Conservation (phyloP, 2,113 vertebrate species). For the Empidonax alnorum region DNA sequence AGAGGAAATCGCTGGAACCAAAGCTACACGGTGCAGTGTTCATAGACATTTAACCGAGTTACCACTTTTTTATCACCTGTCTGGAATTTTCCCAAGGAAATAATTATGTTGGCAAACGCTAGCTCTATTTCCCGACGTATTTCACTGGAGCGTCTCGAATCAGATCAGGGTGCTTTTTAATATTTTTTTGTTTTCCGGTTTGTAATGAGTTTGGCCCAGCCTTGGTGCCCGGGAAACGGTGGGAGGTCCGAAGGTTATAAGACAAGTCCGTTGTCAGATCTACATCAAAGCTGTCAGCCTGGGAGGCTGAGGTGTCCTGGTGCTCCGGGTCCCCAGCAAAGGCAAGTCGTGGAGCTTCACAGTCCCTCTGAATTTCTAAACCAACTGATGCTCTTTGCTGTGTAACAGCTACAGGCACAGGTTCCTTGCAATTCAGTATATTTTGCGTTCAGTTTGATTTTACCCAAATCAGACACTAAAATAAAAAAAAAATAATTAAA, state of each 20-base stretch:
- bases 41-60: neutral
- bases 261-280: neutral
- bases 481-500: too few species aligned
- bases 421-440: neutral
- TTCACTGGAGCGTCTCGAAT: neutral
- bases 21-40: neutral
- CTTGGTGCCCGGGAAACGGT: neutral
- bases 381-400: neutral
- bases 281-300: neutral
- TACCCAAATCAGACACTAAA: neutral
- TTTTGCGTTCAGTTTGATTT: neutral
- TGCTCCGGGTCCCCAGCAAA: neutral
- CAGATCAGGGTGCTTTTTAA: accelerated
- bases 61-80: neutral
- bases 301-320: neutral
- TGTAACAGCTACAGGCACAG: neutral
- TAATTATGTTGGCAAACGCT: neutral
- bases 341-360: neutral
- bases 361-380: neutral
- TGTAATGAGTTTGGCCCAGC: neutral
- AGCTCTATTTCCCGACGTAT: neutral
- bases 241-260: slow-evolving; percentile 17
- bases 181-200: neutral
- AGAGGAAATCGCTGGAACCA: neutral
- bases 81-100: slow-evolving; percentile 5